Base-by-base conservation (phyloP, 2,797 vertebrate genomes). In the Hyperoplus immaculatus region DNA sequence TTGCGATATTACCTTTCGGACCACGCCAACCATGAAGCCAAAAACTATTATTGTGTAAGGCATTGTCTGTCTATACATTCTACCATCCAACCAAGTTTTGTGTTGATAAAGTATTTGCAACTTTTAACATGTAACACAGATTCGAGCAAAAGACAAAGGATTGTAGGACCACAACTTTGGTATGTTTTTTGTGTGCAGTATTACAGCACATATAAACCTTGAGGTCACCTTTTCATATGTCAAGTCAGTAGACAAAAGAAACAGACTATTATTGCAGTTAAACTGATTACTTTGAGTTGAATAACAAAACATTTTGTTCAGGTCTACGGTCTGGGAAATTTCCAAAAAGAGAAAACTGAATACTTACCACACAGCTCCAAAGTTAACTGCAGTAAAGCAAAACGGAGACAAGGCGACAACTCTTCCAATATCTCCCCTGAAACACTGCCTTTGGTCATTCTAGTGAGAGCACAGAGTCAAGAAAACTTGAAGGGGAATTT, bases 341-440 rank as follows among this genome's bases (percentile, higher is more conserved):
- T 64, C 4, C 5, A 8, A 36, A 47, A 18, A 66, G 53, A 43
- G 1, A 61, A 63, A 21, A 18, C 0, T 16, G 6, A 70, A 38
- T 1, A 90, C 90, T 92, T 64, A 94, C 93, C 90, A 56, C 77
- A 62, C 46, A 77, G 60, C 49, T 78, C 59, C 77, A 72, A 53
- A 60, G 51, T n/a, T 80, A 80, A 49, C 54, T 55, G 58, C 43
- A 53, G 47, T 3, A 9, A 15, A 58, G 69, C 60, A 57, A 62
- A 61, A 58, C 11, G 8, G 42, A 59, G 7, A 66, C 39, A 73
- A 63, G 16, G 42, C 42, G 46, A 65, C 39, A 61, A 65, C 53
- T 77, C 75, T 64, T 84, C 70, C 16, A 67, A 61, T 15, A 57
- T 71, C 8, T 65, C 67, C 82, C 43, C 63, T 69, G 29, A 65